phyloP scores from a whole-genome alignment of 2,113 vertebrate species.

The Peromyscus leucopus region DNA sequence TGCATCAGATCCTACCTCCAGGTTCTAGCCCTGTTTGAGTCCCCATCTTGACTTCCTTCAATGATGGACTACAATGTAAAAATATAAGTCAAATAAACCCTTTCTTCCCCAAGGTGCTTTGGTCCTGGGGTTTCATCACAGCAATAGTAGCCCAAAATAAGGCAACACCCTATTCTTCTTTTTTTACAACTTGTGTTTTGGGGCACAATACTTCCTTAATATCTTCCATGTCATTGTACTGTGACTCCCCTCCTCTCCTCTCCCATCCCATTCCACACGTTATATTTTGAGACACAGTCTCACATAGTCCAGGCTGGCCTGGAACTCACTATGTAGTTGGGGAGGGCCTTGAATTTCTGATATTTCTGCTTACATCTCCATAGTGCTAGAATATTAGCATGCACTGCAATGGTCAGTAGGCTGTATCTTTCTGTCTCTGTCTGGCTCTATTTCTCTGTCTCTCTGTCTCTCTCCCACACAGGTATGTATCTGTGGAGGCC shows the following conservation, averaged over 20 bases:
- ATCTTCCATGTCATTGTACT: not conserved
- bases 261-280: not conserved
- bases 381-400: not conserved
- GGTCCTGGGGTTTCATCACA: not conserved
- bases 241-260: rapidly evolving
- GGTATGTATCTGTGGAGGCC: not conserved
- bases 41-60: not conserved
- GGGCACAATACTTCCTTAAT: not conserved
- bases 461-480: not conserved
- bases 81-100: not conserved
- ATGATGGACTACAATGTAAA: not conserved
- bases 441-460: not conserved
- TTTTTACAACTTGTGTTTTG: not conserved
- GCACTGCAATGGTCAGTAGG: not conserved
- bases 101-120: not conserved
- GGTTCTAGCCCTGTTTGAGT: not conserved
- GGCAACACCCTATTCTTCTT: not conserved
- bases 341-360: no score
- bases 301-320: not conserved
- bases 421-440: not conserved
- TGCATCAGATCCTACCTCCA: not conserved
- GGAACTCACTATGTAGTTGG: not conserved
- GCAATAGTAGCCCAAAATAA: not conserved
- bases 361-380: not conserved
- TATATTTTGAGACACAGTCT: not conserved